phyloP scores from a whole-genome alignment of 2,113 vertebrate species.

The Rhineura floridana region DNA sequence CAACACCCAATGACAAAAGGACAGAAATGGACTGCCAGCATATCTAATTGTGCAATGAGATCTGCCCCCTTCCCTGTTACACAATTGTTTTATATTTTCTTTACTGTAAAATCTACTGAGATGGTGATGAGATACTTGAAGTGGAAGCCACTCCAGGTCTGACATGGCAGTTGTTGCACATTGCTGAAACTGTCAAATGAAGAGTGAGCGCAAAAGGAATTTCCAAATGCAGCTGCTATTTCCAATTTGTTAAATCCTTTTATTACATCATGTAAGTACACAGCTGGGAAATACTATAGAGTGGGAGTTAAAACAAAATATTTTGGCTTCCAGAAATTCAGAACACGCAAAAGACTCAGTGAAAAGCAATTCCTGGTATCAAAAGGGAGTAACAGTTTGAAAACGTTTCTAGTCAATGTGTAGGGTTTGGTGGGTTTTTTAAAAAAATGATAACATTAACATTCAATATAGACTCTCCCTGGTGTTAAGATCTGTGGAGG shows the following conservation, averaged over 20 bases:
- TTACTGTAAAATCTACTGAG: conserved; percentile 57
- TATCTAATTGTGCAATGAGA: conserved; percentile 21
- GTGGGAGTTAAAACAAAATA: conserved; percentile 82
- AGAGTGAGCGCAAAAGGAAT: conserved; percentile 77
- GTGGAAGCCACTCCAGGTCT: conserved; percentile 74
- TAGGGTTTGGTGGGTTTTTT: conserved; percentile 45
- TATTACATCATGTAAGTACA: conserved; percentile 80
- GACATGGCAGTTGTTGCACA: conserved; percentile 75
- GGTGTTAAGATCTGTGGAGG: too few species aligned
- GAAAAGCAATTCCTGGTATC: conserved; percentile 76
- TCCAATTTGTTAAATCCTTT: conserved; percentile 81
- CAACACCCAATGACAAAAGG: conserved; percentile 32
- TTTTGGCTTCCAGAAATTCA: conserved; percentile 81
- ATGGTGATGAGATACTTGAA: conserved; percentile 60
- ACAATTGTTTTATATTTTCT: conserved; percentile 47
- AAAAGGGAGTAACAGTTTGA: conserved; percentile 79
- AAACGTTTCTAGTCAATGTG: conserved; percentile 74
- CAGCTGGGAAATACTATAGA: conserved; percentile 81
- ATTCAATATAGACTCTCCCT: conserved; percentile 49
- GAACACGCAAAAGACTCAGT: conserved; percentile 75
- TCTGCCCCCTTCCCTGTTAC: conserved; percentile 2
- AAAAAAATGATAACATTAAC: conserved; percentile 31
- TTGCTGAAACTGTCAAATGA: conserved; percentile 78
- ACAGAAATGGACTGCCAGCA: not conserved
- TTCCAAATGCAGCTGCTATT: conserved; percentile 81